Conservation (phyloP, 2,113 vertebrate genomes). For the Epinephelus fuscoguttatus region DNA sequence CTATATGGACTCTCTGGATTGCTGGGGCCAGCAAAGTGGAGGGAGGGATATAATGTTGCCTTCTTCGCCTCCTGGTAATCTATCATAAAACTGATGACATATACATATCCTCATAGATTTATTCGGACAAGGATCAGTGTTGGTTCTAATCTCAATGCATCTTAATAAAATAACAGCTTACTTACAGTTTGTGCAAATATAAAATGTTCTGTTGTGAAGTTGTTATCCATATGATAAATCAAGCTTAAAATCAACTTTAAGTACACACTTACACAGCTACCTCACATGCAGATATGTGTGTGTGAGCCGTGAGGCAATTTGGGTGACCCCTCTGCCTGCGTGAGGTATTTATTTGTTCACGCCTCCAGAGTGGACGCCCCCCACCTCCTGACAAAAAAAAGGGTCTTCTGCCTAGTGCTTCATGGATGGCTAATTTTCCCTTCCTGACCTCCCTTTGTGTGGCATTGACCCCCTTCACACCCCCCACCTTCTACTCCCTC, state of each 20-base stretch:
- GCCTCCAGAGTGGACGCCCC: slow-evolving; percentile 84
- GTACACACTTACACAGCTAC: neutral
- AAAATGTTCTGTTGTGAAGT: neutral
- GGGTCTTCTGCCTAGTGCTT: slow-evolving; percentile 87
- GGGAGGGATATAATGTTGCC: slow-evolving; percentile 14
- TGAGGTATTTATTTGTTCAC: slow-evolving; percentile 89
- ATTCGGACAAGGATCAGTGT: slow-evolving; percentile 8
- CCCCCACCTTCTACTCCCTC: slow-evolving; percentile 63
- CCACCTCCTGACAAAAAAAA: slow-evolving; percentile 72
- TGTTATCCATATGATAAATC: slow-evolving; percentile 1
- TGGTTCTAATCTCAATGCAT: neutral
- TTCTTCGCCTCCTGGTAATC: slow-evolving; percentile 49
- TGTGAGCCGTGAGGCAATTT: slow-evolving; percentile 21
- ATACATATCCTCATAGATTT: neutral
- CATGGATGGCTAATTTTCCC: slow-evolving; percentile 94
- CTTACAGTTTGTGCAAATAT: neutral
- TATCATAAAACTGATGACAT: slow-evolving; percentile 43
- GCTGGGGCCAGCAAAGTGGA: slow-evolving; percentile 27
- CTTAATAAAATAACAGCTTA: neutral
- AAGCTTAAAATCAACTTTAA: neutral
- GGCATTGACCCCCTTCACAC: slow-evolving; percentile 85
- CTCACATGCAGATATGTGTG: slow-evolving; percentile 4
- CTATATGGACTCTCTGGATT: slow-evolving; percentile 19
- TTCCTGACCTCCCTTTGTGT: slow-evolving; percentile 92
- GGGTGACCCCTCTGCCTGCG: slow-evolving; percentile 61